phyloP scores from a whole-genome alignment of 2,888 invertebrate species.

The Zhuqinia jingwanae region DNA sequence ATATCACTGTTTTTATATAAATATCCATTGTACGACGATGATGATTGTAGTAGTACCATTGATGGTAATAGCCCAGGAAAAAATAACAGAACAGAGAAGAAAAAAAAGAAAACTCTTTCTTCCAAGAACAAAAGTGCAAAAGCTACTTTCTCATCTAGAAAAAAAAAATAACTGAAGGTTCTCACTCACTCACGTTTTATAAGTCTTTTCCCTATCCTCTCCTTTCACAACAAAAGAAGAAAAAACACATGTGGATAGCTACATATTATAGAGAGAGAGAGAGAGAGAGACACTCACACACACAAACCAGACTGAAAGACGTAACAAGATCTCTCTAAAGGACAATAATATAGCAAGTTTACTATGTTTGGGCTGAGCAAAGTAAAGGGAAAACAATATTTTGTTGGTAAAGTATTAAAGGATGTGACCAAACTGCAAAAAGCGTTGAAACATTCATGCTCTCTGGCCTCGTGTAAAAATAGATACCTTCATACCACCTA shows the following conservation, averaged over 20 bases:
- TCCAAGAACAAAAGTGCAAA: constrained; percentile 4
- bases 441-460: constrained; percentile 18
- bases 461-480: too few relatives aligned
- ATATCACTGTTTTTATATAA: too few relatives aligned
- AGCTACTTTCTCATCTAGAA: constrained; percentile 18
- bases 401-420: constrained; percentile 55
- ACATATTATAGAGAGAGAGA: not conserved
- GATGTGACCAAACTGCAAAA: constrained; percentile 71
- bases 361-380: not conserved
- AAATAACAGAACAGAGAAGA: not conserved
- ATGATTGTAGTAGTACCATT: not conserved
- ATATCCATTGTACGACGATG: too few relatives aligned
- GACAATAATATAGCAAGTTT: constrained; percentile 6
- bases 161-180: constrained; percentile 17
- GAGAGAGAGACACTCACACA: too few relatives aligned
- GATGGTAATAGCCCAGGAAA: constrained; percentile 1
- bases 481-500: too few relatives aligned
- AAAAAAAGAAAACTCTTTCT: not conserved
- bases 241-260: not conserved
- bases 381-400: constrained; percentile 68
- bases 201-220: not conserved
- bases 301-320: too few relatives aligned
- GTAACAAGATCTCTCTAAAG: not conserved
- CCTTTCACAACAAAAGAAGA: not conserved
- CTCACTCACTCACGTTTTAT: too few relatives aligned